These are phyloP conservation scores for Megaptera novaeangliae DNA, from an alignment of 2,113 vertebrate species.

Conservation along the genomic window DNA sequence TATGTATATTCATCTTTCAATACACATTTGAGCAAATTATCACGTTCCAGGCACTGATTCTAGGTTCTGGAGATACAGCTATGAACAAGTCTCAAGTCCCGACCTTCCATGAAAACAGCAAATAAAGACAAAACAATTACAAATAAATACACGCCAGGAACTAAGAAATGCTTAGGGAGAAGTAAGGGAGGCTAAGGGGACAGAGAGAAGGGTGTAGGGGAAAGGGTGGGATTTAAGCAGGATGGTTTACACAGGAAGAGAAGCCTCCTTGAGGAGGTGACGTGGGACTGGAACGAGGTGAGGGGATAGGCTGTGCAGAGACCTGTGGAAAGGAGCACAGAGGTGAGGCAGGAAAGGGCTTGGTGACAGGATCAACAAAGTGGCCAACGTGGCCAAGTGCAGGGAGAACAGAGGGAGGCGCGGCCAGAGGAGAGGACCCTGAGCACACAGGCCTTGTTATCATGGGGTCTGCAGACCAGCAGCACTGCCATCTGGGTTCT, in stretches of 20 bases:
- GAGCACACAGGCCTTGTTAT: background rate
- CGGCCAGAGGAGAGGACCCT: background rate
- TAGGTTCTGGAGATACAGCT: background rate
- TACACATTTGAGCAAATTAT: background rate
- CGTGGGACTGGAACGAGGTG: background rate
- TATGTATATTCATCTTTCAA: background rate
- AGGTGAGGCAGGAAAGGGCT: background rate
- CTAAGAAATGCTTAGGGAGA: background rate
- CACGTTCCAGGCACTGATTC: background rate
- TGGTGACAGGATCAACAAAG: background rate
- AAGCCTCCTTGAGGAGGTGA: background rate
- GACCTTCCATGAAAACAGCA: background rate
- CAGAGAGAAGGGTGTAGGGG: background rate
- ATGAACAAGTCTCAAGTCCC: background rate
- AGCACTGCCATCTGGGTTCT: background rate
- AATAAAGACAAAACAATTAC: background rate
- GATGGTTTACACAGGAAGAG: background rate
- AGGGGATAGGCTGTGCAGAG: background rate
- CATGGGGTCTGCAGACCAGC: rapidly evolving
- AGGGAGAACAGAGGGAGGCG: background rate
- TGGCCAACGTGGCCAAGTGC: background rate
- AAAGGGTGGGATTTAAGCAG: background rate
- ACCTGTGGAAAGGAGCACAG: background rate
- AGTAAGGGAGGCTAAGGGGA: background rate
- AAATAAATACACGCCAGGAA: background rate